Conservation (phyloP, 1,140 invertebrate genomes). For the Hyphantria cunea region DNA sequence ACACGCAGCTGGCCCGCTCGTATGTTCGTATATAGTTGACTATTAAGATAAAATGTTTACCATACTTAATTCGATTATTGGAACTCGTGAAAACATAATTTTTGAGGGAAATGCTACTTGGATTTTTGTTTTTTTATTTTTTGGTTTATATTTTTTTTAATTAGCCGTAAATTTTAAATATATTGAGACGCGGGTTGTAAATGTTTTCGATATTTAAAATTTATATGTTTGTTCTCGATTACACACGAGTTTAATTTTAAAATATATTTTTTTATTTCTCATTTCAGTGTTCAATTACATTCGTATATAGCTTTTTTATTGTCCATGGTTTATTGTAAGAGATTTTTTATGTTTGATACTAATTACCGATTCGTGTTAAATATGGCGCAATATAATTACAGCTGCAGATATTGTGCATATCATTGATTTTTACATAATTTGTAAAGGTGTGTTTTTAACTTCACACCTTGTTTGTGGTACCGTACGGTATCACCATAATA, state of each 20-base stretch:
- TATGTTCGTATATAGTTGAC: slow-evolving; percentile 41
- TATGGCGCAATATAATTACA: slow-evolving; percentile 11
- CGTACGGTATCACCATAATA: background rate
- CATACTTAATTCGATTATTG: slow-evolving; percentile 64
- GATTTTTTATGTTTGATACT: slow-evolving; percentile 2
- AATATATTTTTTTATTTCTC: slow-evolving; percentile 2
- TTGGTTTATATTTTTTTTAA: slow-evolving; percentile 27
- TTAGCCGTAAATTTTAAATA: slow-evolving; percentile 21
- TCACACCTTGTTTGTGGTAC: slow-evolving; percentile 10
- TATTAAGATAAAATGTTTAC: slow-evolving; percentile 68
- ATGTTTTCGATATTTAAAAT: slow-evolving; percentile 19
- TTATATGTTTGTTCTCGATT: slow-evolving; percentile 20
- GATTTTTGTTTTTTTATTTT: slow-evolving; percentile 13
- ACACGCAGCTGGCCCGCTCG: slow-evolving; percentile 47
- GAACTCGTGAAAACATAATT: slow-evolving; percentile 37
- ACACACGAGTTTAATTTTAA: slow-evolving; percentile 4
- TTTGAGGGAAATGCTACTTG: slow-evolving; percentile 21
- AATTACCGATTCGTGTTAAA: slow-evolving; percentile 11
- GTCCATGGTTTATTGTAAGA: slow-evolving; percentile 7
- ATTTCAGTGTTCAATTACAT: slow-evolving; percentile 4
- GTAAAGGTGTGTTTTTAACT: slow-evolving; percentile 11
- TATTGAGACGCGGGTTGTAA: slow-evolving; percentile 4
- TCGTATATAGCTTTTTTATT: slow-evolving; percentile 7
- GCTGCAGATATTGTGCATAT: slow-evolving; percentile 4
- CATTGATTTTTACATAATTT: slow-evolving; percentile 10